Evolutionary conservation across 2,888 invertebrate species (phyloP), one percentile per base, ranked within the genome.

Genomic region (Mylabris sibirica): DNA sequence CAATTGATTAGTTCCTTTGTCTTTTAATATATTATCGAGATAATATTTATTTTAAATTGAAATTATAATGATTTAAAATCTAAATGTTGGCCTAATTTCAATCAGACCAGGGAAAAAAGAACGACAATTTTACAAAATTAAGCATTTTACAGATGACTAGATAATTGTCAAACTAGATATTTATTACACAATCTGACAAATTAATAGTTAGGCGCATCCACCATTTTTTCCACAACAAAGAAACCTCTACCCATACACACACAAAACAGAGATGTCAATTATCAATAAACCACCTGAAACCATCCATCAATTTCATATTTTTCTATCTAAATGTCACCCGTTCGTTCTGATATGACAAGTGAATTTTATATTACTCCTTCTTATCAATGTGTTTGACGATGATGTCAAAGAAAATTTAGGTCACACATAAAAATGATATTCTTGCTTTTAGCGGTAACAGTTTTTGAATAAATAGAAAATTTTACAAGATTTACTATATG

Each of bases 251-350:
- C 44, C 30, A 5, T 30, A 30, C 30, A 30, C 30, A 30, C 30
- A 30, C 30, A 0, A 4, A 30, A 30, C 30, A 30, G 30, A 30
- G 30, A 8, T 30, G 30, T 30, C 30, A 30, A 30, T 30, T 30
- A 30, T 30, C 4, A 3, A 1, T 8, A 8, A 49, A 3, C 49
- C 8, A 20, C 3, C 49, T 2, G n/a, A 2, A 49, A 49, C 20
- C 8, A 49, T 49, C 49, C 2, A 49, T 49, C 49, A 49, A 49
- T 49, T 49, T 49, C 49, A 49, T 20, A 20, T 20, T 49, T 20
- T 20, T 49, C 49, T 49, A 49, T 49, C 49, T 49, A 49, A 49
- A 49, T 49, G 49, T 49, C 49, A 49, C 11, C 20, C 20, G 49
- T 49, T 20, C n/a, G 14, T 12, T 30, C 44, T 49, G 49, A 49